Evolutionary conservation across 37 sponge, comb jelly and placozoan genomes (phyloP).

Genomic region (Chondrosia reniformis): DNA sequence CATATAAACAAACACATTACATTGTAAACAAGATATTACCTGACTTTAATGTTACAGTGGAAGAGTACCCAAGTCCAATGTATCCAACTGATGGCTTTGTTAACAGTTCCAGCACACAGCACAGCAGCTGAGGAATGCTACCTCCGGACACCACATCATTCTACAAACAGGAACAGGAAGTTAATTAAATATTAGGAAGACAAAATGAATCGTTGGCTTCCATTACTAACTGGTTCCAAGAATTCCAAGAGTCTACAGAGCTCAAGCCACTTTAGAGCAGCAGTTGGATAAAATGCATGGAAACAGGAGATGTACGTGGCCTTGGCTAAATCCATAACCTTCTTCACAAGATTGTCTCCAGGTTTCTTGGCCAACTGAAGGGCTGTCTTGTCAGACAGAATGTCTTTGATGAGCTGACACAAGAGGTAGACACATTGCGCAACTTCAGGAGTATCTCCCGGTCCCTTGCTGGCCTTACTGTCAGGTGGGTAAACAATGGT

Average conservation of each 20-base stretch:
- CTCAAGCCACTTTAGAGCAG: conserved; percentile 75
- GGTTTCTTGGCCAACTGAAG: not conserved
- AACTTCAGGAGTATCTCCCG: conserved; percentile 62
- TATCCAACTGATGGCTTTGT: conserved; percentile 66
- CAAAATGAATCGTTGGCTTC: no score
- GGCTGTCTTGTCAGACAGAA: conserved; percentile 38
- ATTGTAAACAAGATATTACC: no score
- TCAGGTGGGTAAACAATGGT: conserved; percentile 54
- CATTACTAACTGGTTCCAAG: conserved; percentile 67
- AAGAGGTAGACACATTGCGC: conserved; percentile 50
- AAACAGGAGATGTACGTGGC: conserved; percentile 72
- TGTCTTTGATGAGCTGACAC: conserved; percentile 38
- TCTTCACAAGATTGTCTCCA: not conserved
- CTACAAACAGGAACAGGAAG: no score
- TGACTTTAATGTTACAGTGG: conserved; percentile 36
- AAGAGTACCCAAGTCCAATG: conserved; percentile 77
- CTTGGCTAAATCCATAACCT: conserved; percentile 39
- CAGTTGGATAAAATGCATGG: conserved; percentile 89
- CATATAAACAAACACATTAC: no score
- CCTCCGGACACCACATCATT: conserved; percentile 60
- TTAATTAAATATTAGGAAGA: no score
- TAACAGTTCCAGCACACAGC: conserved; percentile 73
- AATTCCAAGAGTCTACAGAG: conserved; percentile 67
- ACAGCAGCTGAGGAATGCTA: conserved; percentile 70
- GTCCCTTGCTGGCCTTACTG: no score